A percentile compares a stretch with the other conserved stretches of the same genome.
These are phyloP conservation scores for Gasterosteus nipponicus DNA, from an alignment of 2,113 vertebrate species.

Conservation along the genomic window DNA sequence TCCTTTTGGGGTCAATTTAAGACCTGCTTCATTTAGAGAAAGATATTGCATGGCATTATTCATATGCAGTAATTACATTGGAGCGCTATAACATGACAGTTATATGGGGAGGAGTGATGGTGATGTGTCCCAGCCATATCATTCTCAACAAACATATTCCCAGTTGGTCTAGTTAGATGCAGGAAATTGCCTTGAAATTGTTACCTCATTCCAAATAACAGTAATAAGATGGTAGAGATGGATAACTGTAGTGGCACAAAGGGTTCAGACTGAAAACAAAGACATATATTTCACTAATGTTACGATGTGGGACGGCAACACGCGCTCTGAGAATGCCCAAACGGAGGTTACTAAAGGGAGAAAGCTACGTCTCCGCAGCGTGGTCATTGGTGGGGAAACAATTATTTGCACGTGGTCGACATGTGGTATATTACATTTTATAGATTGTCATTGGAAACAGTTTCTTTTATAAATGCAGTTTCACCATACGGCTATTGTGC, in stretches of 20 bases:
- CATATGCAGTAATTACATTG: slow-evolving; percentile 86
- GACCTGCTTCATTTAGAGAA: slow-evolving; percentile 72
- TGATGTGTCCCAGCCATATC: slow-evolving; percentile 86
- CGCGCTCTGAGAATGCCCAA: slow-evolving; percentile 33
- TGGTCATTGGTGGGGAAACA: slow-evolving; percentile 9
- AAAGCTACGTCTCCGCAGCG: slow-evolving; percentile 15
- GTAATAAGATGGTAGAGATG: slow-evolving; percentile 84
- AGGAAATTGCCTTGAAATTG: slow-evolving; percentile 87
- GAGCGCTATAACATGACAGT: slow-evolving; percentile 87
- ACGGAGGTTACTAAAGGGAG: slow-evolving; percentile 61
- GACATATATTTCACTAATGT: slow-evolving; percentile 74
- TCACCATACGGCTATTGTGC: background rate
- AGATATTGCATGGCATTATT: slow-evolving; percentile 84
- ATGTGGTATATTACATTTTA: slow-evolving; percentile 17
- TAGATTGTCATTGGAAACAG: slow-evolving; percentile 6
- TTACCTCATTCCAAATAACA: slow-evolving; percentile 87
- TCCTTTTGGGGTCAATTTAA: slow-evolving; percentile 77
- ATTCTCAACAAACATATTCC: slow-evolving; percentile 86
- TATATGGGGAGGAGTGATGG: slow-evolving; percentile 89
- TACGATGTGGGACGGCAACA: slow-evolving; percentile 58
- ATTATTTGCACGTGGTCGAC: slow-evolving; percentile 31
- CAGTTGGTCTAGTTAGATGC: slow-evolving; percentile 89
- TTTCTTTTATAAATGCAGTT: slow-evolving; percentile 14
- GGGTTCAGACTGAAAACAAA: slow-evolving; percentile 70
- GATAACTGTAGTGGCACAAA: slow-evolving; percentile 77